Base-by-base conservation (phyloP, 2,797 vertebrate species). In the Dromococcyx pavoninus region DNA sequence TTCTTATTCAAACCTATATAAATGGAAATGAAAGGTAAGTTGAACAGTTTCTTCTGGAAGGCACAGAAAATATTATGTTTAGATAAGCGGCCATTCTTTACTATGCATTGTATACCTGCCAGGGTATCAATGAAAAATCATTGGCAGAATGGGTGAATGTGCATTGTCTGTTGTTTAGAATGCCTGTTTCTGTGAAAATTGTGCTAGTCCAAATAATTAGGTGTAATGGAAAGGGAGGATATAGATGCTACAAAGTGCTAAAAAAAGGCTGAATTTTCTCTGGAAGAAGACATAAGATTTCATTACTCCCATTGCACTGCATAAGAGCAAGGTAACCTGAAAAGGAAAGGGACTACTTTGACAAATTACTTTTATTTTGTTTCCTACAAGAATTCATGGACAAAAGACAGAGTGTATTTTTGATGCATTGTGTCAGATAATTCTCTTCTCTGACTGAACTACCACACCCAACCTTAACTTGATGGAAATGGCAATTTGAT, bases 301-400 rank as follows among this genome's bases (percentile, higher is more conserved):
- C 57, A 60, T 84, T 86, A 43, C 37, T 82, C 32, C 27, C 12
- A 15, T 43, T 86, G 62, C 65, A 75, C 41, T 70, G 8, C 77
- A 76, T 73, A 80, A 82, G 70, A 71, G 32, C 71, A 86, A 43
- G 28, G 43, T 64, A 89, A 94, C 78, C 81, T 88, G 53, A 37
- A 81, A 44, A 67, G 39, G 24, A 88, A 67, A 64, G n/a, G 64
- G 39, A 35, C 43, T 92, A 7, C 66, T 89, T 30, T 57, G 70
- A 91, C 21, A 95, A 88, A 80, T 66, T 10, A 16, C 64, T 67
- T 93, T 50, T 93, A 73, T 86, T 92, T 91, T 86, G 9, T 57
- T 93, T 89, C 54, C 46, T 70, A 46, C 64, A 74, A 28, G 84
- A 91, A 43, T 16, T 91, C 56, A n/a, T 0, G 0, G 64, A 37